Conservation (phyloP, 2,888 invertebrate genomes). For the Phaedon cochleariae region DNA sequence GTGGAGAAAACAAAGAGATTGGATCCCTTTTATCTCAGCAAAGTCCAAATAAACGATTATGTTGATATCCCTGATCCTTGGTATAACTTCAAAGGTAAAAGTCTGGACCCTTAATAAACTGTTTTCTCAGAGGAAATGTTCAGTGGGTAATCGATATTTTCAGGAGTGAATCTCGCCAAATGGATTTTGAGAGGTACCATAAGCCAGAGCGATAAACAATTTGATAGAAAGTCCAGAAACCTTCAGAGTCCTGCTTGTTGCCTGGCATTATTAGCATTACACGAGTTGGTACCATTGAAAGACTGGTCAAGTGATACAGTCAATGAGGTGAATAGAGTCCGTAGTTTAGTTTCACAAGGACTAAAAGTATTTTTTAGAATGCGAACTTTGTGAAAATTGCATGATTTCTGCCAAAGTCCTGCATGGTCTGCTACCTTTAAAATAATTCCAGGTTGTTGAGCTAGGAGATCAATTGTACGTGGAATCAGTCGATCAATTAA, state of each 20-base stretch:
- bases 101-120: too few species aligned
- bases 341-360: too few species aligned
- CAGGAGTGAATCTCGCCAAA: conserved; percentile 37
- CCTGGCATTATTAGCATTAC: conserved; percentile 57
- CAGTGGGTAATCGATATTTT: too few species aligned
- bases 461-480: conserved; percentile 62
- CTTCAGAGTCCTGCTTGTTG: conserved; percentile 62
- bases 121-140: too few species aligned
- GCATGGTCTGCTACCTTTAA: too few species aligned
- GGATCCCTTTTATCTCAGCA: conserved; percentile 52
- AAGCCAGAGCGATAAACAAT: conserved; percentile 53
- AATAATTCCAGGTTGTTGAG: conserved; percentile 54
- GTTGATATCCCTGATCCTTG: conserved; percentile 53
- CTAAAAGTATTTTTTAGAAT: too few species aligned
- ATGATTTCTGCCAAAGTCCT: too few species aligned
- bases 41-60: conserved; percentile 56
- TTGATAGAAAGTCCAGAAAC: conserved; percentile 58
- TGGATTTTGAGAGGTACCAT: conserved; percentile 61
- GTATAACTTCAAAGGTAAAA: conserved; percentile 57
- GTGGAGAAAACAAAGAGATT: conserved; percentile 44
- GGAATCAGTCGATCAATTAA: conserved; percentile 51
- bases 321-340: conserved; percentile 54
- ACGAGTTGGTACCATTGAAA: conserved; percentile 51
- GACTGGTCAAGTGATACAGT: conserved; percentile 58
- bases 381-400: too few species aligned